Base-by-base conservation (phyloP, 2,113 vertebrate genomes). In the Nycticryphes semicollaris region DNA sequence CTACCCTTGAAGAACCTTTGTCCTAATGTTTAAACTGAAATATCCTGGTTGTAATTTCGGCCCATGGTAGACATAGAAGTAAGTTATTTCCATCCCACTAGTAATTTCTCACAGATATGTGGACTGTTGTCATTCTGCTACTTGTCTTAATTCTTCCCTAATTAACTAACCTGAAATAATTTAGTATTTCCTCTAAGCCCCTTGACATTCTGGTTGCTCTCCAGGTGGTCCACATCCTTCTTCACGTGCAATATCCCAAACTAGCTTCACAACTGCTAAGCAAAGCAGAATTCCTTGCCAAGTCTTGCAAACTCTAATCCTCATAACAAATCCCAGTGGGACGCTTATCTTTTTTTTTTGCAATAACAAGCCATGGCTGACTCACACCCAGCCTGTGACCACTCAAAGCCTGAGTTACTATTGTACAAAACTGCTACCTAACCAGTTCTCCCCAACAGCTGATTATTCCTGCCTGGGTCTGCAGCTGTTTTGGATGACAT, bases 221-320 rank as follows among this genome's bases (percentile, higher is more conserved):
- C 59, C 24, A 84, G 45, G 83, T 84, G 41, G 79, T 74, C 76
- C 37, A 80, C 50, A 80, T 63, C 24, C 51, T 82, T 93, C 35
- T 72, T 85, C 62, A 82, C 0, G 0, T 54, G 41, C 54, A 86
- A 39, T 56, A 77, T 53, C 56, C 50, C 69, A 57, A 95, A 90
- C 72, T 54, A 89, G 54, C n/a, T 94, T 84, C 74, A 63, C 37
- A 93, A 56, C 15, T 77, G 43, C 82, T 81, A 70, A 75, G 80
- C 60, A 93, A 94, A 93, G 91, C 89, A 90, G 54, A 90, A 94
- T 77, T 74, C 51, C 41, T 86, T 92, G 89, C 80, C 76, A 81
- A 67, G 54, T 75, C 86, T 94, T 89, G 64, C 86, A 93, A 86
- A 84, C 60, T 41, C 79, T 69, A 93, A 92, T 92, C 63, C 45